Evolutionary conservation across 2,113 vertebrate genomes (phyloP), one percentile per base, ranked within the genome.

Genomic region (Trichechus manatus): DNA sequence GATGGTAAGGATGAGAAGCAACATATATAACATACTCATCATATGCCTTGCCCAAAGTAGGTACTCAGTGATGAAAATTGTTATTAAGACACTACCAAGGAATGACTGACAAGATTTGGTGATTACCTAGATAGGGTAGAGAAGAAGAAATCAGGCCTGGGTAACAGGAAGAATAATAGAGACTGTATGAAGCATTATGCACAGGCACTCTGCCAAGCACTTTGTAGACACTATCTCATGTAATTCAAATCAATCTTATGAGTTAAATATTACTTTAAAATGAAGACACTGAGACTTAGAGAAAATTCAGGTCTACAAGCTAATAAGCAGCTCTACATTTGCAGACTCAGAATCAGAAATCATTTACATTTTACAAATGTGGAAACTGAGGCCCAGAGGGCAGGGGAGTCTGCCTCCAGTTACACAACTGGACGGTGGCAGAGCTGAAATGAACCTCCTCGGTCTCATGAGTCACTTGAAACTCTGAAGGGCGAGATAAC

Each of bases 191-290:
- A 86, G 36, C 9, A 31, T 39, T 10, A 77, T 0, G 0, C 27
- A n/a, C 14, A 92, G 44, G 15, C 53, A 13, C 53, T 56, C 53
- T 11, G 3, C 53, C 13, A 56, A 56, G 53, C 15, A 56, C 53
- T 56, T 13, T 56, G 53, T 56, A 56, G 53, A 56, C 53, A 56
- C 13, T 56, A 56, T 56, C 53, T 56, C 53, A 56, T 17, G 14
- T 64, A 47, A 82, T 91, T 77, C 59, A 50, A 75, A 42, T 66
- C 63, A 91, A 56, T 25, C 22, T 10, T 44, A 59, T 23, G 33
- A 91, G 15, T 91, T 84, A 87, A 80, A 80, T 39, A 74, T 61
- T 42, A 42, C 36, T 87, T 81, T 81, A 27, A 88, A 96, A 96
- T 91, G 63, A 93, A 84, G 61, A 47, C 10, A 39, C 0, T 36